A percentile compares a stretch with the other conserved stretches of the same genome.
These are phyloP conservation scores for Doryteuthis pealeii DNA, from an alignment of 1,140 invertebrate genomes.

Conservation along the genomic window DNA sequence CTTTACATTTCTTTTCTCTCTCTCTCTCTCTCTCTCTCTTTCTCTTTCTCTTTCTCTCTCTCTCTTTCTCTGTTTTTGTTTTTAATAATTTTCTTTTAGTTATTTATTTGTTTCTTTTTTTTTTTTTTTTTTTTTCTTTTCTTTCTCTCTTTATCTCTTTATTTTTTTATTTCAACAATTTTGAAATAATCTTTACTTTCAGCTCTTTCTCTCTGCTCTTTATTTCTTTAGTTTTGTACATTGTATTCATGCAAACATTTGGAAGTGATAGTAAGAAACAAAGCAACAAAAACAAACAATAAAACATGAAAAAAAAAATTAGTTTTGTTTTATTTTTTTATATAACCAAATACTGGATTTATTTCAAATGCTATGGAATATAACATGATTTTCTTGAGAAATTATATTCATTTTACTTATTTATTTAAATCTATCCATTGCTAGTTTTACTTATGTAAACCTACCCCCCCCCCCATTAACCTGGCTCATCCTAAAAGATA, in stretches of 20 bases:
- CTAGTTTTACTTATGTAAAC: too few species aligned
- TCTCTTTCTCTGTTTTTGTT: neutral
- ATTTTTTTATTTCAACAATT: neutral
- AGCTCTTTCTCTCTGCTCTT: neutral
- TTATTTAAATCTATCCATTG: too few species aligned
- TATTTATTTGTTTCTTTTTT: neutral
- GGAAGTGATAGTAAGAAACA: constrained; percentile 6
- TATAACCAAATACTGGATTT: too few species aligned
- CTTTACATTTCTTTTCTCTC: neutral
- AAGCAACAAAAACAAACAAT: constrained; percentile 5
- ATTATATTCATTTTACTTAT: too few species aligned
- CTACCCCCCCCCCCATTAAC: too few species aligned
- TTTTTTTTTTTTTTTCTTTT: constrained; percentile 1
- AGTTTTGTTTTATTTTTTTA: neutral
- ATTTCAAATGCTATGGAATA: too few species aligned
- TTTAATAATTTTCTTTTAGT: neutral
- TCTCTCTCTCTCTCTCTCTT: neutral
- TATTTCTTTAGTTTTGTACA: constrained; percentile 12
- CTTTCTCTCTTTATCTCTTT: neutral
- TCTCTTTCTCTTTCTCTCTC: neutral
- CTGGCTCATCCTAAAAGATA: too few species aligned
- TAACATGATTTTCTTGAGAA: too few species aligned
- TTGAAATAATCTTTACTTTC: neutral
- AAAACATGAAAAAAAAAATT: neutral
- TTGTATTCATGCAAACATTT: constrained; percentile 5